Conservation (phyloP, 2,797 vertebrate genomes). For the Argyrosomus regius region DNA sequence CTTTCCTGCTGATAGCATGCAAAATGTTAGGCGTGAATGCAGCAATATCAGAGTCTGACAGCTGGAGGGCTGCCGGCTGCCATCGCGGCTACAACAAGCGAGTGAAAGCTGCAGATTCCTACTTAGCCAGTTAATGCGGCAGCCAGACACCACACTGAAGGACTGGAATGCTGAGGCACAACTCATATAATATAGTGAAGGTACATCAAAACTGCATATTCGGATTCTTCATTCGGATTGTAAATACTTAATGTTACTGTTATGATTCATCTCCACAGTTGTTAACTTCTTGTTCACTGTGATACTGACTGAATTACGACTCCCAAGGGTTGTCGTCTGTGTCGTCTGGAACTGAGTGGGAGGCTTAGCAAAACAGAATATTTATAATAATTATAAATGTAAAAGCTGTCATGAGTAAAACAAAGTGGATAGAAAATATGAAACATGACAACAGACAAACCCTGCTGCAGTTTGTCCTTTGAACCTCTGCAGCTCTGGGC, state of each 20-base stretch:
- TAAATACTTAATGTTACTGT: background rate
- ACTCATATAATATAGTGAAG: background rate
- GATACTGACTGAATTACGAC: background rate
- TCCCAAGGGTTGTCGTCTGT: background rate
- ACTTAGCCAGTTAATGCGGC: background rate
- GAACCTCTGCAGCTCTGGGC: no score
- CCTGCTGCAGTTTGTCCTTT: no score
- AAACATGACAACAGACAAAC: no score
- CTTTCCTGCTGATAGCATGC: slow-evolving; percentile 32
- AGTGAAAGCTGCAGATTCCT: slow-evolving; percentile 1
- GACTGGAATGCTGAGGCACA: background rate
- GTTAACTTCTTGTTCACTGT: background rate
- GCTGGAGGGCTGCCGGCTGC: background rate
- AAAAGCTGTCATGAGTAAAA: background rate
- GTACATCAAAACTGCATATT: background rate
- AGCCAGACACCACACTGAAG: background rate
- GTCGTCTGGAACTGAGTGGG: background rate
- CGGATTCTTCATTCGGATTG: background rate
- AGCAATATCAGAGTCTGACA: background rate
- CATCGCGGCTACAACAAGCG: background rate
- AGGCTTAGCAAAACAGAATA: background rate
- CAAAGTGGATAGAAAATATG: background rate
- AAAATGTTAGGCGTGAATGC: slow-evolving; percentile 3
- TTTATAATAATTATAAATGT: background rate
- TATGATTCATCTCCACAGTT: background rate